Conservation (phyloP, 1,140 invertebrate genomes). For the Saccostrea glomerata region DNA sequence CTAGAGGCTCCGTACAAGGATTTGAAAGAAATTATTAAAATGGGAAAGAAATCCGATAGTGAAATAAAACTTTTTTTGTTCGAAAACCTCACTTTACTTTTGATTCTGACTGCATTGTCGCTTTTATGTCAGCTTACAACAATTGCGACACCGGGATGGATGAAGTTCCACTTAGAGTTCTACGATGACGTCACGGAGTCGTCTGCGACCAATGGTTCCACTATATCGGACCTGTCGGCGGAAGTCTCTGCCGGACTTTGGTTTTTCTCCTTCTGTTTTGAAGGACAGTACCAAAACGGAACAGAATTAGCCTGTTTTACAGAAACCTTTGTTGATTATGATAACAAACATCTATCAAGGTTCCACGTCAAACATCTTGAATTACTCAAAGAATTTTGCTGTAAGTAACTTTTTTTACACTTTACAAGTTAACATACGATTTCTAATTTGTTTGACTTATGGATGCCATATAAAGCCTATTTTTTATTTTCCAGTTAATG, state of each 20-base stretch:
- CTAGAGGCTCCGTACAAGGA: neutral
- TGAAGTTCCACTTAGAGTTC: constrained; percentile 15
- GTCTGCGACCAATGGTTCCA: neutral
- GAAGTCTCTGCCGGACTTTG: neutral
- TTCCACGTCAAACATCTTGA: constrained; percentile 1
- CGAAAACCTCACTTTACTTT: neutral
- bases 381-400: constrained; percentile 3
- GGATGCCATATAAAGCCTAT: neutral
- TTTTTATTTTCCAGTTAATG: neutral
- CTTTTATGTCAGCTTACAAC: neutral
- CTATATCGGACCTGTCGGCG: neutral
- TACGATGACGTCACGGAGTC: neutral
- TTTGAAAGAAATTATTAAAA: neutral
- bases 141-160: constrained; percentile 10
- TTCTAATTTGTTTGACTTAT: neutral
- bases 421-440: neutral
- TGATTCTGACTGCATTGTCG: neutral
- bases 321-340: constrained; percentile 8
- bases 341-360: neutral
- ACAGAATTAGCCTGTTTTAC: constrained; percentile 19
- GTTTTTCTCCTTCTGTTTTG: constrained; percentile 15
- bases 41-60: neutral
- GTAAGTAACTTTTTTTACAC: neutral
- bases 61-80: neutral
- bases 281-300: neutral